Evolutionary conservation across 2,113 vertebrate genomes (phyloP), one percentile per base, ranked within the genome.

Genomic region (Oostethus manadensis): DNA sequence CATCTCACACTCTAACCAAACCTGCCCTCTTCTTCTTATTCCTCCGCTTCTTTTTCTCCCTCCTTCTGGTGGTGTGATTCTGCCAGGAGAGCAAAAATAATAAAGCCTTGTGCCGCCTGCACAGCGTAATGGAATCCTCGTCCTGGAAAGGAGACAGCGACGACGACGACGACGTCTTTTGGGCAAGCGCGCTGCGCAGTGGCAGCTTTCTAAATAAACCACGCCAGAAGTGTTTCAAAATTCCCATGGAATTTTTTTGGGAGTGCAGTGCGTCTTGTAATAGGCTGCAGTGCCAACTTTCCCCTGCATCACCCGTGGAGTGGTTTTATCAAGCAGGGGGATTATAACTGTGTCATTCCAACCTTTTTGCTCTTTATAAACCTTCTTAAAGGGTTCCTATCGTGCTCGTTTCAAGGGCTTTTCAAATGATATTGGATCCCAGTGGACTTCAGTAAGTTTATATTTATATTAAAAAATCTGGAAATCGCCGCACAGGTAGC

Each of bases 51-150:
- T 49, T 26, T 3, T 33, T 43, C 9, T 56, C 8, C 22, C 13
- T 47, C 18, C 21, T 0, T 51, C 13, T 38, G 51, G 55, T 55
- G 17, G 20, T 72, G 75, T 71, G 74, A 77, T 84, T 83, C 66
- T 67, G 73, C 77, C 60, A 77, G 75, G 44, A 70, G 79, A 81
- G 65, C 72, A 77, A 68, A 63, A 79, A 79, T 79, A 86, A 84
- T 82, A 79, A 81, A 82, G 67, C 56, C 49, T 65, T 62, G 72
- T 75, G 54, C 68, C 38, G 58, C 76, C 74, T 81, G 73, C 71
- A 60, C 60, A 46, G 66, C 58, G 66, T 80, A 80, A 85, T 78
- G 77, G 68, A 81, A 79, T 72, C 43, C 60, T 60, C 48, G 64
- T 18, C 35, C 49, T 77, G 68, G 72, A 78, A 75, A 80, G 62